Conservation (phyloP, 2,797 vertebrate species). For the Sitta carolinensis region DNA sequence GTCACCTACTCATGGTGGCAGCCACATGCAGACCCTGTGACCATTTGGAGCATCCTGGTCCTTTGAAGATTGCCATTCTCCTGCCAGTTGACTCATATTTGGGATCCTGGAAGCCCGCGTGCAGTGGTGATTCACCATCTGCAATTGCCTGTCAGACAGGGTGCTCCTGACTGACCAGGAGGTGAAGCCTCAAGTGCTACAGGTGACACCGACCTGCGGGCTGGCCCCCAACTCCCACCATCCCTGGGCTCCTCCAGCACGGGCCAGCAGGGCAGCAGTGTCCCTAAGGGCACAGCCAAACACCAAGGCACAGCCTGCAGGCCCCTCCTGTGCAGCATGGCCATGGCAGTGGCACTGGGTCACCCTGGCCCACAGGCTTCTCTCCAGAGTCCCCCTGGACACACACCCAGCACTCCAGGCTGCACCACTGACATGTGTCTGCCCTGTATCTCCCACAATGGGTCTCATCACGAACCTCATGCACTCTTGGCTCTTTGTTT, state of each 20-base stretch:
- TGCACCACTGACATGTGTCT: fast-evolving
- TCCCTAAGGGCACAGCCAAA: background rate
- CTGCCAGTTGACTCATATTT: conserved; percentile 4
- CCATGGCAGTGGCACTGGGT: fast-evolving
- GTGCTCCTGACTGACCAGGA: background rate
- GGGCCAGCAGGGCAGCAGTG: background rate
- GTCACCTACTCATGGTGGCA: fast-evolving
- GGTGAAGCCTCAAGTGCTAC: background rate
- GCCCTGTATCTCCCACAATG: fast-evolving
- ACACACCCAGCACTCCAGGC: fast-evolving
- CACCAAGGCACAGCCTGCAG: background rate
- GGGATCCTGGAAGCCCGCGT: background rate
- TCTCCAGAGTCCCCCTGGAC: background rate
- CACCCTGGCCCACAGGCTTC: background rate
- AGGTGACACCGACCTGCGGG: background rate
- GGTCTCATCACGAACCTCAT: fast-evolving
- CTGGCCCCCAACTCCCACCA: background rate
- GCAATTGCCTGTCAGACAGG: background rate
- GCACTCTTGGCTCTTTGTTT: background rate
- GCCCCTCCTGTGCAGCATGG: background rate
- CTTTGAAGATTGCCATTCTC: background rate
- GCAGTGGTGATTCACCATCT: conserved; percentile 41
- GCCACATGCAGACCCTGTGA: fast-evolving
- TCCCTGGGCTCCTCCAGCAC: fast-evolving
- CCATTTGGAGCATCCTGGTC: background rate